Percentiles rank a stretch among this genome's conserved stretches.
phyloP scores from a whole-genome alignment of 1,140 invertebrate genomes.

The Drosophila seguyi region DNA sequence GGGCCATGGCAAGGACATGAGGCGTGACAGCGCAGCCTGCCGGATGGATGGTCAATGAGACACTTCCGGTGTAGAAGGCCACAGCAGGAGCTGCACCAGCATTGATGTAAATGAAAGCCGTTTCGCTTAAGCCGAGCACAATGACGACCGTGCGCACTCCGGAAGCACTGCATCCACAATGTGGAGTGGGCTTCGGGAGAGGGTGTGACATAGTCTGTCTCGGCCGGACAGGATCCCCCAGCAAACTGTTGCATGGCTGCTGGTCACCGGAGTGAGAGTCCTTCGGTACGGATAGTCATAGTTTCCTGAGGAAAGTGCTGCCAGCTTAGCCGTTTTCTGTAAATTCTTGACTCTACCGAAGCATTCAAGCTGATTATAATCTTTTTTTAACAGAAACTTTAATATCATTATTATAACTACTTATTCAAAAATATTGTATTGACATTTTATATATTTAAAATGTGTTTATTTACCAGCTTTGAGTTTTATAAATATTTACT shows the following conservation, averaged over 20 bases:
- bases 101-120: slow-evolving; percentile 90
- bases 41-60: slow-evolving; percentile 89
- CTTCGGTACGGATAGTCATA: slow-evolving; percentile 19
- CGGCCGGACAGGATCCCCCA: slow-evolving; percentile 43
- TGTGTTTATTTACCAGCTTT: not conserved
- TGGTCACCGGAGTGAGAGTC: slow-evolving; percentile 53
- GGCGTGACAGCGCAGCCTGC: slow-evolving; percentile 90
- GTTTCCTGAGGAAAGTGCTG: not conserved
- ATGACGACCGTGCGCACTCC: slow-evolving; percentile 90
- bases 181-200: slow-evolving; percentile 86
- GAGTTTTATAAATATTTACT: not conserved
- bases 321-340: not conserved
- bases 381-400: not conserved
- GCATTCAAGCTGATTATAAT: not conserved
- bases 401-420: not conserved
- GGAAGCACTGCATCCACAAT: slow-evolving; percentile 91
- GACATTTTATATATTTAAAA: not conserved
- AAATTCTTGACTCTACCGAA: not conserved
- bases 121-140: slow-evolving; percentile 89
- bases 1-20: slow-evolving; percentile 88
- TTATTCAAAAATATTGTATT: no score
- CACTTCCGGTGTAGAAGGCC: slow-evolving; percentile 88
- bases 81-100: slow-evolving; percentile 89
- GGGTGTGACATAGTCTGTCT: slow-evolving; percentile 14
- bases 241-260: slow-evolving; percentile 73